Evolutionary conservation across 2,113 vertebrate genomes (phyloP).

Genomic region (Odocoileus virginianus): DNA sequence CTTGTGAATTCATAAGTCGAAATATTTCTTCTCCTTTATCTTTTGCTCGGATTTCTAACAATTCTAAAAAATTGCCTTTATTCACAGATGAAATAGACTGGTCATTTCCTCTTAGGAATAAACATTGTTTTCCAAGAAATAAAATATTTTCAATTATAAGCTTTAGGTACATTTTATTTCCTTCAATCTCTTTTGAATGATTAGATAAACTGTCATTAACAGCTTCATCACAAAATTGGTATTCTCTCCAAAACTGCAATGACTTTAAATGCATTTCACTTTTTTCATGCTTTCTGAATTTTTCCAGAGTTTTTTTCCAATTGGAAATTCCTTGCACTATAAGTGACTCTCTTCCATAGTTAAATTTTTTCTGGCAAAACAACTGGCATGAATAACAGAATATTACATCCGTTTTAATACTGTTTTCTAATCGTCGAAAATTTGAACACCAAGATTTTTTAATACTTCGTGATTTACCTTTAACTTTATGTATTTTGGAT

Average conservation of each 20-base stretch:
- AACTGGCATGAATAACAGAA: constrained; percentile 71
- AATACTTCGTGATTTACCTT: constrained; percentile 21
- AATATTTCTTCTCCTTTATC: constrained; percentile 69
- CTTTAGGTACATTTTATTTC: constrained; percentile 62
- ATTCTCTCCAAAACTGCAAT: constrained; percentile 63
- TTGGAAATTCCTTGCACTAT: constrained; percentile 32
- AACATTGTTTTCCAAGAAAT: constrained; percentile 71
- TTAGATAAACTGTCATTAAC: constrained; percentile 10
- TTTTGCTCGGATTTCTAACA: constrained; percentile 70
- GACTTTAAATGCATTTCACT: constrained; percentile 70
- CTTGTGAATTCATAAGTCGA: constrained; percentile 51
- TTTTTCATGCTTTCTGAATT: constrained; percentile 70
- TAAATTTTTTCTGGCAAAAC: constrained; percentile 60
- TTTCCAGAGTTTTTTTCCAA: constrained; percentile 64
- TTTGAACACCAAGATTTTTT: constrained; percentile 46
- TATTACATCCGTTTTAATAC: constrained; percentile 35
- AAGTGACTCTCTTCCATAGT: constrained; percentile 32
- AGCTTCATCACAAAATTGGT: constrained; percentile 54
- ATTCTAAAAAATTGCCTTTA: constrained; percentile 73
- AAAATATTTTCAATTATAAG: constrained; percentile 72
- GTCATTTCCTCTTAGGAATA: constrained; percentile 46
- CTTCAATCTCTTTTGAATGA: constrained; percentile 53
- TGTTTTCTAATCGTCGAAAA: constrained; percentile 14
- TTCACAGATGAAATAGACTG: constrained; percentile 63
- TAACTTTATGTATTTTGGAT: constrained; percentile 38